Evolutionary conservation across 2,113 vertebrate genomes (phyloP).

Genomic region (Silurus meridionalis): DNA sequence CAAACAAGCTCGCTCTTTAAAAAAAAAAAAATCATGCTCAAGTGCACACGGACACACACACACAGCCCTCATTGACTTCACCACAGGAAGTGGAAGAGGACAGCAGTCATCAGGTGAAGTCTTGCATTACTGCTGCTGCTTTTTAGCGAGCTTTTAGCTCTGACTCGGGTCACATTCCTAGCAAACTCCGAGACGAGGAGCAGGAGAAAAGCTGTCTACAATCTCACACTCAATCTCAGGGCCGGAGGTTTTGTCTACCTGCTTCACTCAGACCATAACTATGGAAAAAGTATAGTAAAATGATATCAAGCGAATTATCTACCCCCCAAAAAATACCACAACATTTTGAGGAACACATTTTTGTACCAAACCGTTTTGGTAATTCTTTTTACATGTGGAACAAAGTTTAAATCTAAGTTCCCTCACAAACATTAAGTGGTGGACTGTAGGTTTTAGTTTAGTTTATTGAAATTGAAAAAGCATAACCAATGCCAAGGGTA

Average conservation of each 20-base stretch:
- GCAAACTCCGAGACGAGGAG: constrained; percentile 31
- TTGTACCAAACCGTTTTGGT: no score
- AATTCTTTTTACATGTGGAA: no score
- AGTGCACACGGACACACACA: constrained; percentile 29
- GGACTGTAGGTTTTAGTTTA: no score
- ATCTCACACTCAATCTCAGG: constrained; percentile 48
- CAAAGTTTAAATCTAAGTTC: no score
- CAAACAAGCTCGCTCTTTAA: constrained; percentile 1
- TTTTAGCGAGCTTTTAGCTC: constrained; percentile 37
- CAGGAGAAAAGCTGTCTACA: constrained; percentile 39
- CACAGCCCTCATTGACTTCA: constrained; percentile 43
- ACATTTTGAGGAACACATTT: no score
- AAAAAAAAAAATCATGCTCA: neutral
- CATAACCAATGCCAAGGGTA: no score
- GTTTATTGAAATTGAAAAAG: no score
- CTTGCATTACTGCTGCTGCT: constrained; percentile 17
- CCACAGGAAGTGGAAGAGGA: constrained; percentile 34
- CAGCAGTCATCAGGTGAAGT: constrained; percentile 30
- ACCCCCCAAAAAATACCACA: no score
- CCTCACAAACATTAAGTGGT: no score
- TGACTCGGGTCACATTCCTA: constrained; percentile 39
- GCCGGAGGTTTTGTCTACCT: constrained; percentile 37
- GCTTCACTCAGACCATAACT: constrained; percentile 34
- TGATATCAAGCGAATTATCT: neutral
- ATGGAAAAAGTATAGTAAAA: neutral